phyloP scores from a whole-genome alignment of 2,888 invertebrate genomes.

The Cantharis nigra region DNA sequence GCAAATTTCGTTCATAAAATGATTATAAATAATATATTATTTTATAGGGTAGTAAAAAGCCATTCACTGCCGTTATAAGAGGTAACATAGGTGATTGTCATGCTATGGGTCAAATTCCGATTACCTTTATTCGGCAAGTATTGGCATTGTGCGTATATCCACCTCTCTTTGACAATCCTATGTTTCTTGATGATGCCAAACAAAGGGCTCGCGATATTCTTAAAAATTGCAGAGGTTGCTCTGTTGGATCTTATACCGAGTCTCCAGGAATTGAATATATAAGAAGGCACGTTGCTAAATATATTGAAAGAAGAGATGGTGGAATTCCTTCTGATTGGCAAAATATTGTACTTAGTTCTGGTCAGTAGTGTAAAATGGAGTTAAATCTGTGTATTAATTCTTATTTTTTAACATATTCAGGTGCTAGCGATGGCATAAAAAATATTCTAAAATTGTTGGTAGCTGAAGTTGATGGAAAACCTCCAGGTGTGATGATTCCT shows the following conservation, averaged over 20 bases:
- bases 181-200: conserved; percentile 81
- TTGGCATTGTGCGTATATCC: conserved; percentile 76
- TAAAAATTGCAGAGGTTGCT: conserved; percentile 70
- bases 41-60: conserved; percentile 74
- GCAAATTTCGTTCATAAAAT: too few relatives aligned
- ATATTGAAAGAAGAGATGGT: conserved; percentile 79
- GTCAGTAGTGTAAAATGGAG: conserved; percentile 38
- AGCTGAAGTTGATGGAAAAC: conserved; percentile 45
- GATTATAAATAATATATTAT: background rate
- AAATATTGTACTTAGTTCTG: conserved; percentile 80
- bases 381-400: background rate
- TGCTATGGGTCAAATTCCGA: conserved; percentile 89
- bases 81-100: conserved; percentile 97
- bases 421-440: conserved; percentile 30
- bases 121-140: conserved; percentile 89
- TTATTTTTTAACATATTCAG: conserved; percentile 2
- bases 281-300: conserved; percentile 80
- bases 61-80: conserved; percentile 85
- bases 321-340: conserved; percentile 67
- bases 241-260: conserved; percentile 84
- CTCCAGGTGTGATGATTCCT: conserved; percentile 72
- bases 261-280: conserved; percentile 85
- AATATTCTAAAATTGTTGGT: conserved; percentile 50
- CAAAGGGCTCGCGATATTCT: conserved; percentile 67
- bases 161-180: conserved; percentile 65